These are phyloP conservation scores for Mythimna albipuncta DNA, from an alignment of 2,888 invertebrate genomes.

Conservation along the genomic window DNA sequence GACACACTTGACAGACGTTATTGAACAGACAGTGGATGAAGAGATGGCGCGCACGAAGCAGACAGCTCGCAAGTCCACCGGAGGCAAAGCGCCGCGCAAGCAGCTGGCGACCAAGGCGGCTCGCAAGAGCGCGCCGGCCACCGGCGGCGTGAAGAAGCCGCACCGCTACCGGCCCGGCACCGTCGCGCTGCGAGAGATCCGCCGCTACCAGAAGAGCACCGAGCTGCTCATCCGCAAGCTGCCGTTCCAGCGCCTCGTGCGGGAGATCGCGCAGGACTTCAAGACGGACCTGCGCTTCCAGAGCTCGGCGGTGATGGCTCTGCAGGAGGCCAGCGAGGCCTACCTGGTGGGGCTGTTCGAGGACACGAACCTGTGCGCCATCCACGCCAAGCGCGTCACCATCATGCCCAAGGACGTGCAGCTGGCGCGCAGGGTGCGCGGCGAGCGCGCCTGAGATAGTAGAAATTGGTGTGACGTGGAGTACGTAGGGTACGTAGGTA, in stretches of 20 bases:
- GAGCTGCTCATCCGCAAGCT: constrained; percentile 93
- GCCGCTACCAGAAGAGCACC: constrained; percentile 94
- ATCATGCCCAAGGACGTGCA: constrained; percentile 86
- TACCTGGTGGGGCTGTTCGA: constrained; percentile 93
- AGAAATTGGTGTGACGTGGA: neutral
- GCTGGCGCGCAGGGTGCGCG: constrained; percentile 80
- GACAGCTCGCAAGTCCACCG: constrained; percentile 94
- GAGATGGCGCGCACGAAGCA: constrained; percentile 94
- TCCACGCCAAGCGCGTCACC: constrained; percentile 91
- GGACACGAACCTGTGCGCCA: constrained; percentile 95
- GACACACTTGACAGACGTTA: neutral
- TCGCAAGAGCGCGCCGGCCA: constrained; percentile 93
- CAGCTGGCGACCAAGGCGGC: constrained; percentile 94
- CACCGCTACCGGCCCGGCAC: constrained; percentile 93
- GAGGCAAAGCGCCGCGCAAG: constrained; percentile 94
- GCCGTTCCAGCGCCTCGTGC: constrained; percentile 93
- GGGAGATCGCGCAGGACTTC: constrained; percentile 94
- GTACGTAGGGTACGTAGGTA: no score
- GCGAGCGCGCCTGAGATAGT: constrained; percentile 83
- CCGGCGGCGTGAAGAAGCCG: constrained; percentile 94
- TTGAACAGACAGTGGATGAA: neutral
- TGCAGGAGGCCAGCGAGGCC: constrained; percentile 92
- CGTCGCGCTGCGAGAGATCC: constrained; percentile 93
- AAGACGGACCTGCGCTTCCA: constrained; percentile 93
- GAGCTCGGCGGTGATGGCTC: constrained; percentile 93